Base-by-base conservation (phyloP, 2,797 vertebrate species). In the Pipistrellus kuhlii region DNA sequence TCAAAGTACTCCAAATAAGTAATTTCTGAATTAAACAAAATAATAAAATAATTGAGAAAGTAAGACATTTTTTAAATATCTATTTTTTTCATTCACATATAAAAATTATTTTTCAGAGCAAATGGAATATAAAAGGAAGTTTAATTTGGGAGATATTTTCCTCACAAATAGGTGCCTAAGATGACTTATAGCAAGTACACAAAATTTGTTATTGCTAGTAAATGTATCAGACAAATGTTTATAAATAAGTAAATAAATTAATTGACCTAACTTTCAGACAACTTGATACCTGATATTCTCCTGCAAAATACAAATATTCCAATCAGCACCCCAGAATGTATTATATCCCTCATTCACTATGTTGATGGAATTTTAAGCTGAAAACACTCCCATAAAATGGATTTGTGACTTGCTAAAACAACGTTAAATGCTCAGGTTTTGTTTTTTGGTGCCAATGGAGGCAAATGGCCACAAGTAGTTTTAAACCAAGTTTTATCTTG, bases 401-500 rank as follows among this genome's bases (percentile, higher is more conserved):
- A 95, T 97, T 73, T 93, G 27, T 71, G 44, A 76, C 55, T 51
- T 59, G 88, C 81, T 95, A 83, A 86, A 84, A 57, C 51, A 81
- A 2, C 2, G 23, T 57, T 91, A 75, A 94, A 95, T 97, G 86
- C 85, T 76, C 89, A 85, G 69, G 62, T 46, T 51, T 78, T 85
- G 57, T 69, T 93, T 5, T 0, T 80, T 95, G 95, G 94, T 96
- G 90, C 82, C 23, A n/a, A 6, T 30, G 23, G 12, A 5, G 17
- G 27, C 27, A 35, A 92, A 84, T 89, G 41, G 0, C 76, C 75
- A 81, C 41, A 73, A 93, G 94, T 48, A 95, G 71, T 93, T 95
- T 89, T 92, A 44, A 94, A 96, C 72, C 71, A 75, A 48, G 62
- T 96, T 96, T 96, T 98, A 96, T 81, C 85, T 88, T 93, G 35